Evolutionary conservation across 2,888 invertebrate species (phyloP), one percentile per base, ranked within the genome.

Genomic region (Limulus polyphemus): DNA sequence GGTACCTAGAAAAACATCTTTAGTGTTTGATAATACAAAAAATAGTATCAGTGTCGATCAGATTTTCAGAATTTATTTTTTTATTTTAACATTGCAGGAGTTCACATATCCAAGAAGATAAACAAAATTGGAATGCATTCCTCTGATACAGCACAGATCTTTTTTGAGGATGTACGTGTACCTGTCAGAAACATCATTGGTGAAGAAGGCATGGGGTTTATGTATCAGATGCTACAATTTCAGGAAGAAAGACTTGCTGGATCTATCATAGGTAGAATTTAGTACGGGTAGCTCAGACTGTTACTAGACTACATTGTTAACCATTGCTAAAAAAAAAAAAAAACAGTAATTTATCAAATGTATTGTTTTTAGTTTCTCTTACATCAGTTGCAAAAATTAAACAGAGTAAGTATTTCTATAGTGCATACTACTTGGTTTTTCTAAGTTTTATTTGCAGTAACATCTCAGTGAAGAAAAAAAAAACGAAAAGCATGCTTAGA

Each of bases 191-290:
- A 80, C 67, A 73, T 80, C 32, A 80, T 81, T 59, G 81, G 81
- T 9, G 78, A 81, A 61, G 77, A 75, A 66, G 81, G 80, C 3
- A 72, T 73, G 69, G 81, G 81, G 1, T 81, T 80, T 71, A 74
- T 75, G 0, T 81, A 81, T 67, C 81, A 81, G 73, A 81, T 81
- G 81, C 64, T 77, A 52, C 79, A 81, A 73, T 81, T 81, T 69
- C 81, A 81, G 72, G 79, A 80, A 65, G 81, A 81, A 68, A 72
- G 81, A 56, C 68, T 81, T 57, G 78, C 74, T 54, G 78, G 70
- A 12, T 55, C 55, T 54, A 59, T 62, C 57, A 56, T 56, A 59
- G 54, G 65, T 65, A 60, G 56, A 16, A 54, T 54, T 54, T 2
- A 16, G 11, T 14, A 11, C 9, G 13, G 10, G 17, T 14, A 54